Evolutionary conservation across 2,797 vertebrate genomes (phyloP).

Genomic region (Chrosomus eos): DNA sequence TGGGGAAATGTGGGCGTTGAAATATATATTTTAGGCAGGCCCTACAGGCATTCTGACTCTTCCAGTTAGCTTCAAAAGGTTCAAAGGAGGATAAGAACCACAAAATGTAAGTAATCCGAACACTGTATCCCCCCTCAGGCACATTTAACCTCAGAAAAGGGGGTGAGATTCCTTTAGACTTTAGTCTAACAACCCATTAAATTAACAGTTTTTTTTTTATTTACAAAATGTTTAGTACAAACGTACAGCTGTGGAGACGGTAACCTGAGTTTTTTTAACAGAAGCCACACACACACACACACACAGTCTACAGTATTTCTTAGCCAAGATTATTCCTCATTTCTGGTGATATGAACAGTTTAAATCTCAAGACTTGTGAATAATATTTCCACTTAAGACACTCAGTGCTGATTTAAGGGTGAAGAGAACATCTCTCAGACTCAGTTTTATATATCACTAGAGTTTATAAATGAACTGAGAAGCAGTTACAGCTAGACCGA

Average conservation of each 20-base stretch:
- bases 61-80: slow-evolving; percentile 58
- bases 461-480: neutral
- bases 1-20: slow-evolving; percentile 48
- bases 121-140: slow-evolving; percentile 49
- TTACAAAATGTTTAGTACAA: neutral
- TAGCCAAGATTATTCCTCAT: neutral
- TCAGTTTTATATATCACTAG: neutral
- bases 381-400: neutral
- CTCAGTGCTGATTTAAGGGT: slow-evolving; percentile 6
- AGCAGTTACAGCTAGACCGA: neutral
- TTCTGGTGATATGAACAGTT: neutral
- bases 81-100: slow-evolving; percentile 46
- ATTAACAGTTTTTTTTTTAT: neutral
- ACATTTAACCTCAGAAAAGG: slow-evolving; percentile 47
- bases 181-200: slow-evolving; percentile 30
- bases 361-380: neutral
- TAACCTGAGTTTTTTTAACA: slow-evolving; percentile 3
- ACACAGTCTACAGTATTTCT: neutral
- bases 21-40: slow-evolving; percentile 56
- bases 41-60: slow-evolving; percentile 59
- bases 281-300: neutral
- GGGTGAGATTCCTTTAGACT: neutral
- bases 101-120: slow-evolving; percentile 50
- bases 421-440: neutral
- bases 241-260: neutral